Base-by-base conservation (phyloP, 2,797 vertebrate species). In the Acrocephalus scirpaceus region DNA sequence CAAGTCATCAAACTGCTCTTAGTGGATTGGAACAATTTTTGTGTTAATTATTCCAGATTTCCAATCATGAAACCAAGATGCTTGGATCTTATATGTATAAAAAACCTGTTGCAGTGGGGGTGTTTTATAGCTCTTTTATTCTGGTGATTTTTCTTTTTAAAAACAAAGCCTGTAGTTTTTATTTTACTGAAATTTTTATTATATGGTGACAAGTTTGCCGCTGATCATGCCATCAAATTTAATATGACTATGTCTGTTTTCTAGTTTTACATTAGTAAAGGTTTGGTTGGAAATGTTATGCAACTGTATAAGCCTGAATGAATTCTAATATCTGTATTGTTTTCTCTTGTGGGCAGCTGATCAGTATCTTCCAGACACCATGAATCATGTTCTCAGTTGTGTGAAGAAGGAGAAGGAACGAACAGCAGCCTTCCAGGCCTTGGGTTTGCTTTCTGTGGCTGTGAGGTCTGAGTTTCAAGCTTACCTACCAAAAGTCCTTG, bases 371-470 rank as follows among this genome's bases (percentile, higher is more conserved):
- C 98, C 99, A 23, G 99, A 99, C 96, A 99, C 99, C 14, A 99
- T 99, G 99, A 98, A 98, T 83, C 99, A 99, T 61, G 98, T 99
- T 94, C 98, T 99, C 80, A 99, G 98, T 92, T 99, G 98, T 72
- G 98, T 99, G 88, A 99, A 99, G 97, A 99, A 99, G 90, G 99
- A 99, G 94, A 99, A 99, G 94, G 99, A 99, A 86, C 96, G 99
- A 30, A 99, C 99, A 0, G 98, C 99, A 51, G 99, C 99, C 21
- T 99, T 99, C 97, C 99, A 99, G 95, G 99, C 99, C 34, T 97
- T 99, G 90, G 99, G 99, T 23, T 98, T 99, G 53, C 98, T 99
- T 88, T 99, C 99, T 12, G 99, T 99, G 79, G 99, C 99, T 0
- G 99, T 99, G 82, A 98, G 99, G 74, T 97, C 98, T 2, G 99